phyloP scores from a whole-genome alignment of 1,140 invertebrate genomes.

The Lasaia peninsularis region DNA sequence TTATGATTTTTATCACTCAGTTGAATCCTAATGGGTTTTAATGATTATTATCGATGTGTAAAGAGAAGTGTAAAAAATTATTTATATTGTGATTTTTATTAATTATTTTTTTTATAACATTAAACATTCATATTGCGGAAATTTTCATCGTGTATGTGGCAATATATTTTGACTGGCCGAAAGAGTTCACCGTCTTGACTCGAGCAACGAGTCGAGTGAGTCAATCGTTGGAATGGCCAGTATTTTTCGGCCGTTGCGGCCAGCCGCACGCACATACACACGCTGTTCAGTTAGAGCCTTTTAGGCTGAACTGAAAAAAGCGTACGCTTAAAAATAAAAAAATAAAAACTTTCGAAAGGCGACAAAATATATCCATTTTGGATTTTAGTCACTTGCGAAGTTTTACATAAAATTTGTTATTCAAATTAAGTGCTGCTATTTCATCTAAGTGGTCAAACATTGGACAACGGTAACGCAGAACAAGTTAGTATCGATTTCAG shows the following conservation, averaged over 20 bases:
- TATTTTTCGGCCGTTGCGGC: conserved; percentile 24
- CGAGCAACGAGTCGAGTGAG: background rate
- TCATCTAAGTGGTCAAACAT: background rate
- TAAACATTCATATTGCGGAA: background rate
- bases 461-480: background rate
- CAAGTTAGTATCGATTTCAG: conserved; percentile 27
- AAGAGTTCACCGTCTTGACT: background rate
- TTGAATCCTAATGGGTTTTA: no score
- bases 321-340: conserved; percentile 21
- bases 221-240: background rate
- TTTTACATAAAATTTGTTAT: background rate
- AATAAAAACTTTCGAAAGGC: conserved; percentile 15
- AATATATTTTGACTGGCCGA: background rate
- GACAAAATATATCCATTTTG: conserved; percentile 8
- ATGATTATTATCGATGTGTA: no score
- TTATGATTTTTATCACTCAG: no score
- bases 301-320: conserved; percentile 37
- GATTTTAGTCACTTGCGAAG: conserved; percentile 11
- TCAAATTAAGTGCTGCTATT: background rate
- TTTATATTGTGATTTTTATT: no score
- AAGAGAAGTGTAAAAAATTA: no score
- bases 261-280: conserved; percentile 26
- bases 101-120: no score
- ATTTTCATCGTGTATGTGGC: background rate
- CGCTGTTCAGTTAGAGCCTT: conserved; percentile 33